Evolutionary conservation across 2,113 vertebrate species (phyloP).

Genomic region (Cottus gobio): DNA sequence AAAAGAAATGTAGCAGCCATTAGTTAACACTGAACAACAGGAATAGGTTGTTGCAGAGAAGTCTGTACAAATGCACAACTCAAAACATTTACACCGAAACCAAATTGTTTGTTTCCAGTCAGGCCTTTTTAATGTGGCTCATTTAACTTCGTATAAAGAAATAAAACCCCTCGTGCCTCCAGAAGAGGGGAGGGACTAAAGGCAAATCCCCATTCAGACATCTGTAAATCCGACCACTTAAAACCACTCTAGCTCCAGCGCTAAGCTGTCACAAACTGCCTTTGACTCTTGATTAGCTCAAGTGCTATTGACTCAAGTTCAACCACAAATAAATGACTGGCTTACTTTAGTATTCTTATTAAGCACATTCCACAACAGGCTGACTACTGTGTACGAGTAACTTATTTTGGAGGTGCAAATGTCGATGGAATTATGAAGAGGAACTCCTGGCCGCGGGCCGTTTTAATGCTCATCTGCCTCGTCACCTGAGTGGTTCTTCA

Average conservation of each 20-base stretch:
- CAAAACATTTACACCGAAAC: slow-evolving; percentile 9
- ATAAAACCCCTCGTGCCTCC: background rate
- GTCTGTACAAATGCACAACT: slow-evolving; percentile 1
- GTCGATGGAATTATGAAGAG: background rate
- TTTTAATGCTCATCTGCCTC: background rate
- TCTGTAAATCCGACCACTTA: slow-evolving; percentile 44
- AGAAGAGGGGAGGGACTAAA: slow-evolving; percentile 1
- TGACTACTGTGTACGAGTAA: slow-evolving; percentile 44
- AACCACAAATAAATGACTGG: slow-evolving; percentile 66
- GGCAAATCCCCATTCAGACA: slow-evolving; percentile 39
- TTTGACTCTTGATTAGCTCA: slow-evolving; percentile 70
- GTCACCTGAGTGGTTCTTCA: background rate
- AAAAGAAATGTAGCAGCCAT: background rate
- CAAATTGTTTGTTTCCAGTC: slow-evolving; percentile 18
- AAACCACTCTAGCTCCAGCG: slow-evolving; percentile 28
- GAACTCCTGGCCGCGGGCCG: background rate
- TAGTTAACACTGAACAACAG: slow-evolving; percentile 15
- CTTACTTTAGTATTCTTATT: slow-evolving; percentile 69
- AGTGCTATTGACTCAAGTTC: slow-evolving; percentile 57
- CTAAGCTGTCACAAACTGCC: slow-evolving; percentile 30
- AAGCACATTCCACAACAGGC: slow-evolving; percentile 67
- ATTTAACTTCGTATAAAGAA: slow-evolving; percentile 37
- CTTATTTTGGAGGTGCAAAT: slow-evolving; percentile 3
- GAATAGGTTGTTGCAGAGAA: background rate
- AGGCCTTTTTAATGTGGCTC: slow-evolving; percentile 4